phyloP scores from a whole-genome alignment of 2,113 vertebrate genomes.

The Oncorhynchus nerka region DNA sequence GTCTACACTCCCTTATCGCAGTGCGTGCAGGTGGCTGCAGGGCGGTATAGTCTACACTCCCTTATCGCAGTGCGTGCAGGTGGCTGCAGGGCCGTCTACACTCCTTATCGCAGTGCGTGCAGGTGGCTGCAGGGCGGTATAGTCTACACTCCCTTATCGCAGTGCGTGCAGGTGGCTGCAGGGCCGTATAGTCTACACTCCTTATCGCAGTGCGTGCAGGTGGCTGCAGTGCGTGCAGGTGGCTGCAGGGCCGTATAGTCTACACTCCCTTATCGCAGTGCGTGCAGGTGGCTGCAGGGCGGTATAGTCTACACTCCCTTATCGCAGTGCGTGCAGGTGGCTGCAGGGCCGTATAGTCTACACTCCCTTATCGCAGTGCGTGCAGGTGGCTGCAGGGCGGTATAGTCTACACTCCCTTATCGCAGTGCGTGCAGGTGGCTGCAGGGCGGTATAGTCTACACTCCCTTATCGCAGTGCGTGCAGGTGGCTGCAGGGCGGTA shows the following conservation, averaged over 20 bases:
- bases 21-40: conserved; percentile 39
- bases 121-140: conserved; percentile 34
- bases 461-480: conserved; percentile 54
- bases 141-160: conserved; percentile 56
- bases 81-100: conserved; percentile 31
- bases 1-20: conserved; percentile 56
- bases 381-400: conserved; percentile 36
- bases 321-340: conserved; percentile 50
- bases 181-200: conserved; percentile 24
- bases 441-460: conserved; percentile 27
- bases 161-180: conserved; percentile 37
- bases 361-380: conserved; percentile 56
- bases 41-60: conserved; percentile 24
- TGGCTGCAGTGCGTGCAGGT: too few relatives aligned
- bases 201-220: conserved; percentile 58
- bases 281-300: conserved; percentile 40
- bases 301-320: conserved; percentile 44
- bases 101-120: conserved; percentile 54
- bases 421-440: conserved; percentile 41
- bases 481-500: conserved; percentile 35
- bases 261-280: conserved; percentile 56
- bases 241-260: conserved; percentile 19
- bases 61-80: conserved; percentile 58
- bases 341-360: conserved; percentile 23
- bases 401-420: conserved; percentile 53